Percentiles rank a stretch among this genome's conserved stretches.
Conservation (phyloP, 2,113 vertebrate genomes). For the Ibidorhyncha struthersii region DNA sequence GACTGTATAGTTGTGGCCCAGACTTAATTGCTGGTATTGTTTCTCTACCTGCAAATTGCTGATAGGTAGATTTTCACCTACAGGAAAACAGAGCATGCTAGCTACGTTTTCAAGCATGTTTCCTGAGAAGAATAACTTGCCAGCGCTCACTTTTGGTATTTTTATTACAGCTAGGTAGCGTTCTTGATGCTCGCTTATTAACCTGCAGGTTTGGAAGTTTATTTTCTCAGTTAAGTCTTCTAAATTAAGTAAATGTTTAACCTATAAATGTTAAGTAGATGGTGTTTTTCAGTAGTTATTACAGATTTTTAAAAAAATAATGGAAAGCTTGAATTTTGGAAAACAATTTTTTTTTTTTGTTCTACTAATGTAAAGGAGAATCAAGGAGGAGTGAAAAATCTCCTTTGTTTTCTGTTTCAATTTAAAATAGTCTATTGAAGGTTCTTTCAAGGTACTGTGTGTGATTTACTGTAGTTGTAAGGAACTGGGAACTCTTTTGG, state of each 20-base stretch:
- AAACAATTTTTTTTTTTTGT: neutral
- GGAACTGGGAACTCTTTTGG: neutral
- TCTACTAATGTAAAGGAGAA: neutral
- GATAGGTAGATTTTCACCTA: neutral
- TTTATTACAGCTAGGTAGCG: neutral
- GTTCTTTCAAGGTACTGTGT: neutral
- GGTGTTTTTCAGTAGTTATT: neutral
- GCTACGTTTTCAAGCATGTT: neutral
- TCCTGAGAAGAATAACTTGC: neutral
- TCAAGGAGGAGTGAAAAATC: neutral
- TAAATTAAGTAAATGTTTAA: neutral
- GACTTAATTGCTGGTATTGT: neutral
- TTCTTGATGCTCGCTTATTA: neutral
- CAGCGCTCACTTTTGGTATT: neutral
- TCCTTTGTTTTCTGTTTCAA: neutral
- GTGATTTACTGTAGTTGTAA: neutral
- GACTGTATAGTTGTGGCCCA: neutral
- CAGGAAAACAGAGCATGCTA: neutral
- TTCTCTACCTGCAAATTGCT: neutral
- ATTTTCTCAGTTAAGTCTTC: neutral
- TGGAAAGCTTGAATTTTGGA: neutral
- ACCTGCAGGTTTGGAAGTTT: neutral
- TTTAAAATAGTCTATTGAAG: neutral
- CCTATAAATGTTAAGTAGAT: neutral
- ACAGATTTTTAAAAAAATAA: neutral